Evolutionary conservation across 2,797 vertebrate species (phyloP).

Genomic region (Chaetodon trifasciatus): DNA sequence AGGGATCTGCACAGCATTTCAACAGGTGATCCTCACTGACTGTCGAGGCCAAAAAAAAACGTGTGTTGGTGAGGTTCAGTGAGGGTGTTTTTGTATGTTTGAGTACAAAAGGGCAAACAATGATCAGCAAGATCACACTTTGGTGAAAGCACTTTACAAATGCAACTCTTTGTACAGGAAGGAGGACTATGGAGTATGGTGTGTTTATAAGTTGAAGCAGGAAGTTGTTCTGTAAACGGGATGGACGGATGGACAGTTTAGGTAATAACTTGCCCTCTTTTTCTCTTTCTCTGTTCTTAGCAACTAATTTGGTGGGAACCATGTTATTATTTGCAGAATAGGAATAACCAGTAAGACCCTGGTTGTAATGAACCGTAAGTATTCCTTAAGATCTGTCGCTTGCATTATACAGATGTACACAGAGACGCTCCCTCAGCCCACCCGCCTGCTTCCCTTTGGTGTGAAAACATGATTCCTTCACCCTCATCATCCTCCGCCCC

Average conservation of each 20-base stretch:
- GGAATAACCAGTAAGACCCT: not conserved
- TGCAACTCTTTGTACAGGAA: not conserved
- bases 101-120: not conserved
- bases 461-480: constrained; percentile 83
- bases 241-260: not conserved
- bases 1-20: not conserved
- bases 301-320: not conserved
- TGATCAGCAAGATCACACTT: not conserved
- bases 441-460: constrained; percentile 73
- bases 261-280: not conserved
- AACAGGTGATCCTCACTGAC: not conserved
- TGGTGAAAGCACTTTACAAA: not conserved
- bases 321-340: not conserved
- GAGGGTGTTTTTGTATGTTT: not conserved
- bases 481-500: constrained; percentile 84
- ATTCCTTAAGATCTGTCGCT: constrained; percentile 13
- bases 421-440: constrained; percentile 65
- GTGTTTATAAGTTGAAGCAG: not conserved
- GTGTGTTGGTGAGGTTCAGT: not conserved
- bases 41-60: not conserved
- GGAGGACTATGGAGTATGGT: not conserved
- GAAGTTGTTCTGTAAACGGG: not conserved
- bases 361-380: not conserved
- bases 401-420: constrained; percentile 79
- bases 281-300: not conserved